These are phyloP conservation scores for human (Homo sapiens) DNA, from an alignment of 2,113 vertebrate species.

Conservation along the genomic window DNA sequence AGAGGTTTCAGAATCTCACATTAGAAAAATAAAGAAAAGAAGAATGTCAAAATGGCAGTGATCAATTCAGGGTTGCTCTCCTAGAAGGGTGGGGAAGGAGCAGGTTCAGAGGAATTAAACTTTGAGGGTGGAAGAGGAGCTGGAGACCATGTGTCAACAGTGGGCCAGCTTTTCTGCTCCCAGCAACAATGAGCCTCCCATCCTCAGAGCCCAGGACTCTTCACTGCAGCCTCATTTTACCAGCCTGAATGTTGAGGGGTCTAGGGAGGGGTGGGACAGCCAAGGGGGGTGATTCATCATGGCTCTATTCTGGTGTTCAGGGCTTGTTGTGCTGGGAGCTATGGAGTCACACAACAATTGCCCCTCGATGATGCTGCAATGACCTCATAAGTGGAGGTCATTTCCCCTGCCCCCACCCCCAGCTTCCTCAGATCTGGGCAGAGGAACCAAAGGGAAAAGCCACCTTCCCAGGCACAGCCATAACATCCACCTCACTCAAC, in stretches of 20 bases:
- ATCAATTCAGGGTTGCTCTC: neutral
- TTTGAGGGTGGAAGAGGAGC: neutral
- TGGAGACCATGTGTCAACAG: neutral
- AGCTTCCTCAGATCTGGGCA: constrained; percentile 2
- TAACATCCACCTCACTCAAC: neutral
- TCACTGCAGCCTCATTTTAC: neutral
- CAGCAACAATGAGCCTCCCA: neutral
- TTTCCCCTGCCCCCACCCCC: neutral
- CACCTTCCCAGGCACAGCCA: constrained; percentile 52
- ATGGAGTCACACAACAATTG: constrained; percentile 46
- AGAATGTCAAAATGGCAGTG: neutral
- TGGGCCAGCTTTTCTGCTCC: neutral
- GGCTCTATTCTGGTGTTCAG: neutral
- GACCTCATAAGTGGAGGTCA: constrained; percentile 59
- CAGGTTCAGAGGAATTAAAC: neutral
- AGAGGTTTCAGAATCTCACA: neutral
- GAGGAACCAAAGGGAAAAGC: constrained; percentile 47
- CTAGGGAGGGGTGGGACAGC: neutral
- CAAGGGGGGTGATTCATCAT: neutral
- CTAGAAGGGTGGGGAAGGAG: neutral
- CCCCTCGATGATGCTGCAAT: constrained; percentile 47
- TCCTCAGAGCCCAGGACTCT: neutral
- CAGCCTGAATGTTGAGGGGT: neutral
- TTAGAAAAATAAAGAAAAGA: neutral
- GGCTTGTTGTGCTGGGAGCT: neutral